These are phyloP conservation scores for Osmerus mordax DNA, from an alignment of 2,113 vertebrate species.

Conservation along the genomic window DNA sequence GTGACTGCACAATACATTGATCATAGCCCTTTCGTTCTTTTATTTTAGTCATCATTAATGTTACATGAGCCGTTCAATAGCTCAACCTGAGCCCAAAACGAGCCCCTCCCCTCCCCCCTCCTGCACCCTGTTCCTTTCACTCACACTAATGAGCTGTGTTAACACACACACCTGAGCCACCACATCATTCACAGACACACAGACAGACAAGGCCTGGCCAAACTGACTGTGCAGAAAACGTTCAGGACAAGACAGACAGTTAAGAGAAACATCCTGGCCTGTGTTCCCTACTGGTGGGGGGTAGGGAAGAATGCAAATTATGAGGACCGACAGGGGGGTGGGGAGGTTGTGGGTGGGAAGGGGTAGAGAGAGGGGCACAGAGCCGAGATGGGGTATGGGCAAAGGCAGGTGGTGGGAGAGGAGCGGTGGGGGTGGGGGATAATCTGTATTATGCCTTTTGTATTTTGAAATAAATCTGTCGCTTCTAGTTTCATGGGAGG, in stretches of 20 bases:
- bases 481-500: constrained; percentile 55
- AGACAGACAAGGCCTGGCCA: constrained; percentile 15
- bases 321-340: constrained; percentile 2
- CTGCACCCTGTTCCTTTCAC: constrained; percentile 29
- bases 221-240: constrained; percentile 15
- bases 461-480: constrained; percentile 64
- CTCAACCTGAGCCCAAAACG: constrained; percentile 37
- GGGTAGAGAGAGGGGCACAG: constrained; percentile 43
- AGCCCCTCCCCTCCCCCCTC: neutral
- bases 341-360: constrained; percentile 40
- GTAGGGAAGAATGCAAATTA: neutral
- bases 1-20: constrained; percentile 36
- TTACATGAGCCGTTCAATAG: constrained; percentile 37
- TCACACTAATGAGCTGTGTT: constrained; percentile 52
- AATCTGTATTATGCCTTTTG: constrained; percentile 56
- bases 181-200: neutral
- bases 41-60: constrained; percentile 43
- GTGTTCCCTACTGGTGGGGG: neutral
- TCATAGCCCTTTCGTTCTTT: constrained; percentile 43
- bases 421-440: constrained; percentile 37
- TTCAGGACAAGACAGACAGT: constrained; percentile 34
- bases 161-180: constrained; percentile 56
- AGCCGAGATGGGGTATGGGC: constrained; percentile 60
- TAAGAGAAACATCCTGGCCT: constrained; percentile 16
- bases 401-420: constrained; percentile 61